Evolutionary conservation across 92 coral and sea anemone species (phyloP).

Genomic region (Actinernus sp.): DNA sequence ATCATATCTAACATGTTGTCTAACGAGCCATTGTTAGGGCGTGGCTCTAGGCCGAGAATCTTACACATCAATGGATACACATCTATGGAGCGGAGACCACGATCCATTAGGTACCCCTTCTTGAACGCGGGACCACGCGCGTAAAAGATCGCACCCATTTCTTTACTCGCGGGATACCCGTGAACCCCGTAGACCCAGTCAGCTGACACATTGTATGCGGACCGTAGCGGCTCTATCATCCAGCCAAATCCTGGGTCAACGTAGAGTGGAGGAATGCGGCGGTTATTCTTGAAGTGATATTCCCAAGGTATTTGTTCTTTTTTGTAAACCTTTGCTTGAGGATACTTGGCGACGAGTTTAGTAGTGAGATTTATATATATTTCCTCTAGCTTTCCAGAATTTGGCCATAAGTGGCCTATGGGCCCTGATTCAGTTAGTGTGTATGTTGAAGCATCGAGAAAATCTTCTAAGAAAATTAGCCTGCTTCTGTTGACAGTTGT

Average conservation of each 20-base stretch:
- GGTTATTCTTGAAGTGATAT: slow-evolving; percentile 72
- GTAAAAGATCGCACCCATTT: slow-evolving; percentile 41
- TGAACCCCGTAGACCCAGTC: slow-evolving; percentile 51
- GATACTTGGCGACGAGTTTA: background rate
- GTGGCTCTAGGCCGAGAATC: slow-evolving; percentile 60
- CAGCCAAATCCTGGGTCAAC: slow-evolving; percentile 57
- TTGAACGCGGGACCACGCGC: slow-evolving; percentile 75
- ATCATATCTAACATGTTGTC: slow-evolving; percentile 45
- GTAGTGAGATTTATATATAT: slow-evolving; percentile 49
- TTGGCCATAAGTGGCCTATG: slow-evolving; percentile 61
- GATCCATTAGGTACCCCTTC: slow-evolving; percentile 25
- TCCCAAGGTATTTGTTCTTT: slow-evolving; percentile 73
- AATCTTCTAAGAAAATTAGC: slow-evolving; percentile 33
- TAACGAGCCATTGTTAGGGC: slow-evolving; percentile 67
- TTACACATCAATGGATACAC: slow-evolving; percentile 73
- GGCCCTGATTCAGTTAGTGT: slow-evolving; percentile 11
- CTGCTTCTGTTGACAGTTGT: slow-evolving; percentile 33
- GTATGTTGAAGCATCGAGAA: slow-evolving; percentile 33
- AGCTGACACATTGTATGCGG: slow-evolving; percentile 4
- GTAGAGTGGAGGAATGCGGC: slow-evolving; percentile 77
- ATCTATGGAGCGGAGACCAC: slow-evolving; percentile 39
- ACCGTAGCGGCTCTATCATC: slow-evolving; percentile 20
- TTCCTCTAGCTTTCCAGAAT: slow-evolving; percentile 42
- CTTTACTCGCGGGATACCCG: slow-evolving; percentile 45
- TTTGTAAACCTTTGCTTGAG: slow-evolving; percentile 57